Conservation (phyloP, 2,113 vertebrate species). For the Hyaena hyaena region DNA sequence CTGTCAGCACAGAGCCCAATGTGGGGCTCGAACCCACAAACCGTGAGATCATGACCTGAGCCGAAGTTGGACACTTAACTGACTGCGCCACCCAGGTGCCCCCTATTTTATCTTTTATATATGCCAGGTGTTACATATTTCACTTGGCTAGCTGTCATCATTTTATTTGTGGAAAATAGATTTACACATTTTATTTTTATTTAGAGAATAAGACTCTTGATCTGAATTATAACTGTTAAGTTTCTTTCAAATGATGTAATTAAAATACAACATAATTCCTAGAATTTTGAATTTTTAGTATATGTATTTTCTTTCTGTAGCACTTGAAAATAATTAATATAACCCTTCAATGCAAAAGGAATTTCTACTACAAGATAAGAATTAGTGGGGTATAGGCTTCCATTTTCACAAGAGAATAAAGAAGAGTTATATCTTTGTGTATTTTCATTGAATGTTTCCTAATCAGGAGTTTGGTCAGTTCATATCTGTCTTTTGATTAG, state of each 20-base stretch:
- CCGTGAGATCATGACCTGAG: too few species aligned
- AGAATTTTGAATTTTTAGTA: neutral
- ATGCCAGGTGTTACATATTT: constrained; percentile 37
- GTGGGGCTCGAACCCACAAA: too few species aligned
- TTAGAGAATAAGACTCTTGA: constrained; percentile 2
- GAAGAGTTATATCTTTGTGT: neutral
- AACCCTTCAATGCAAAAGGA: neutral
- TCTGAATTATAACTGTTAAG: neutral
- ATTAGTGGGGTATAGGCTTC: neutral
- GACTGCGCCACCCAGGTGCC: too few species aligned
- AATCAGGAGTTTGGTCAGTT: neutral
- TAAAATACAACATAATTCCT: neutral
- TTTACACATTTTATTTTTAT: constrained; percentile 40
- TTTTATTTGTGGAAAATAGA: constrained; percentile 49
- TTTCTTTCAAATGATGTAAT: neutral
- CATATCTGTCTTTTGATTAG: constrained; percentile 20
- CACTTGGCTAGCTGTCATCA: constrained; percentile 14
- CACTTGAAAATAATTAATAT: neutral
- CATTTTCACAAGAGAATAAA: neutral
- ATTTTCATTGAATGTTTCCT: constrained; percentile 8
- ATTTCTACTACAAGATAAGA: neutral
- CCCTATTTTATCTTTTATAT: constrained; percentile 30
- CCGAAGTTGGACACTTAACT: too few species aligned
- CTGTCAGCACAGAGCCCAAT: too few species aligned
- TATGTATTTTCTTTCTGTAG: neutral